Evolutionary conservation across 2,797 vertebrate genomes (phyloP), one percentile per base, ranked within the genome.

Genomic region (Sciaenops ocellatus): DNA sequence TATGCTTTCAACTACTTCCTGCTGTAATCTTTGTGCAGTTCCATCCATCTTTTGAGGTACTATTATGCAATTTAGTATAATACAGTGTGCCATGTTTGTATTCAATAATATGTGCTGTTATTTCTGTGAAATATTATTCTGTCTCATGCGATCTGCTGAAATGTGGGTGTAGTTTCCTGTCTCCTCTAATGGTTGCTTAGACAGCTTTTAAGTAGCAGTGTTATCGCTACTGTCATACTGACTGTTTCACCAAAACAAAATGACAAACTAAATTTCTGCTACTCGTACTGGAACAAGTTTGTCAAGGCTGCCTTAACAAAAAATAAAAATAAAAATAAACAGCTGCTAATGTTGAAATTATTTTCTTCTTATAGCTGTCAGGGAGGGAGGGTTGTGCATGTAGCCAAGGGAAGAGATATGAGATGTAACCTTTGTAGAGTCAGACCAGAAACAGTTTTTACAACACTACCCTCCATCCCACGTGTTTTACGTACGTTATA

Each of bases 141-240:
- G 6, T 30, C 34, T 38, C 2, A 38, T 38, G 34, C 2, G 8
- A 0, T 38, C 57, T 52, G 10, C 17, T 17, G 5, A 11, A 24
- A 38, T 1, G 1, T 46, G 74, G 67, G 78, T 56, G 75, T 69
- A 73, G 82, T 64, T 81, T 85, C 66, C 78, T 86, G 24, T 62
- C 9, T 7, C 2, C 34, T 38, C 8, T 4, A 22, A 22, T 11
- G 2, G 24, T 42, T 59, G 30, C 28, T 51, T 41, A 1, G 3
- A 28, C 4, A 7, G 8, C 47, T 47, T 55, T 73, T 69, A 56
- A 66, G 38, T n/a, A 20, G 10, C 24, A 22, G 38, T 10, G 12
- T 47, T 12, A 20, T 41, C 3, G 11, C 12, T n/a, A 9, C 17
- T n/a, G 22, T 44, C 57, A 5, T 41, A 7, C 6, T 4, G 12